Evolutionary conservation across 2,888 invertebrate genomes (phyloP).

Genomic region (Malachius bipustulatus): DNA sequence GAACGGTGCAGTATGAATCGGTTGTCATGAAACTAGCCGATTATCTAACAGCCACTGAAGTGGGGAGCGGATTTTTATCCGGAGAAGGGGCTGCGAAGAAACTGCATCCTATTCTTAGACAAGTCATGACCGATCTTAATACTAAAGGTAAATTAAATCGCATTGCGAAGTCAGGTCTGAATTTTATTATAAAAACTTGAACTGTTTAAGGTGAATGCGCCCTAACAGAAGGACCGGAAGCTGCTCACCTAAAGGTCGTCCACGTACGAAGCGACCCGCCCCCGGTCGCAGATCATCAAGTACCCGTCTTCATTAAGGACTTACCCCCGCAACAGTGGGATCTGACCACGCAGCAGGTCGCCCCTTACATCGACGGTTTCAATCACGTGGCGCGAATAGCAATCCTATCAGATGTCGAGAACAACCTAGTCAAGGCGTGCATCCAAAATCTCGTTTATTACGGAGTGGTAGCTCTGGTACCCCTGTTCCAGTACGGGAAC

Average conservation of each 20-base stretch:
- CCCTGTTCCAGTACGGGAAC: slow-evolving; percentile 55
- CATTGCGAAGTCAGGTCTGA: no score
- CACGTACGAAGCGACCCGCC: slow-evolving; percentile 70
- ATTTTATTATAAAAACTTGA: no score
- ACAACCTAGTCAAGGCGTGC: slow-evolving; percentile 86
- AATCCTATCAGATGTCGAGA: slow-evolving; percentile 82
- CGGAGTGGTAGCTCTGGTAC: slow-evolving; percentile 48
- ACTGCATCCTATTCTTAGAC: slow-evolving; percentile 62
- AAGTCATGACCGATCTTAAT: slow-evolving; percentile 73
- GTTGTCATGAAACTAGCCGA: slow-evolving; percentile 89
- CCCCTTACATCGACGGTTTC: slow-evolving; percentile 81
- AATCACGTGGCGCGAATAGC: slow-evolving; percentile 87
- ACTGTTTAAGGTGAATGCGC: slow-evolving; percentile 35
- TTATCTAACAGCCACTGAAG: slow-evolving; percentile 80
- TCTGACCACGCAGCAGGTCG: slow-evolving; percentile 82
- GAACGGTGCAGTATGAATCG: slow-evolving; percentile 86
- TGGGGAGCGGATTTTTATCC: slow-evolving; percentile 76
- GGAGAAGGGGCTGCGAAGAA: slow-evolving; percentile 44
- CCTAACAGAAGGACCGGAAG: slow-evolving; percentile 66
- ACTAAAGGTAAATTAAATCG: slow-evolving; percentile 45
- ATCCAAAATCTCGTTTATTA: slow-evolving; percentile 83
- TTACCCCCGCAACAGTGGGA: slow-evolving; percentile 64
- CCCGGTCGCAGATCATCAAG: slow-evolving; percentile 76
- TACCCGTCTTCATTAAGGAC: slow-evolving; percentile 59
- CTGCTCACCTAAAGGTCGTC: slow-evolving; percentile 81